Base-by-base conservation (phyloP, 2,113 vertebrate genomes). In the Pipra filicauda region DNA sequence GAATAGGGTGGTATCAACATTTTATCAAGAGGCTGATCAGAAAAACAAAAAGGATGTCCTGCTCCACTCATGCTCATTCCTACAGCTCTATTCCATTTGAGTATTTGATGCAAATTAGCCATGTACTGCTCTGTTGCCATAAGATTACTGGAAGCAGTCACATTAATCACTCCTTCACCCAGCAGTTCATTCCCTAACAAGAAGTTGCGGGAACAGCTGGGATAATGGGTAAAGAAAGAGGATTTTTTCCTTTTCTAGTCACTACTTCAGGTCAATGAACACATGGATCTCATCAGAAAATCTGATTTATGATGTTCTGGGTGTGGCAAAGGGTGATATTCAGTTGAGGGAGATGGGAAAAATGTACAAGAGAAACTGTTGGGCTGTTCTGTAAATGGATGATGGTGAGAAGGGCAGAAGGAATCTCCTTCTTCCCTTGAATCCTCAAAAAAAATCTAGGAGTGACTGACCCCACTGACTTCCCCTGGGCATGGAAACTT, bases 171-270 rank as follows among this genome's bases (percentile, higher is more conserved):
- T 61, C 57, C 76, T 88, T 88, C 82, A 66, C 26, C 73, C 18
- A 57, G 48, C 41, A 79, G 69, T 61, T 86, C 72, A 58, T 57
- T 84, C 67, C 51, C 31, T 3, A 7, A 54, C 33, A 87, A 78
- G 62, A 80, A 83, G 58, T 14, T 80, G 37, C 35, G 75, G 58
- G 33, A 87, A 79, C 49, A 93, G 67, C 52, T 83, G 69, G 39
- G 24, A 79, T 72, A 62, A 54, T 72, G 89, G 54, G 67, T 91
- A 72, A 83, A 67, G 33, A 66, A 65, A 77, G 33, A 48, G 48
- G 37, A 41, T 58, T 79, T 93, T 91, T 91, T 80, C 72, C 71
- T 35, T 70, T 91, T 51, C 85, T 91, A 65, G 91, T 85, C 79
- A 73, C 12, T 72, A 27, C 44, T 69, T 78, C 59, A 49, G 71